A percentile compares a stretch with the other conserved stretches of the same genome.
Conservation (phyloP, 2,113 vertebrate genomes). For the Procapra przewalskii region DNA sequence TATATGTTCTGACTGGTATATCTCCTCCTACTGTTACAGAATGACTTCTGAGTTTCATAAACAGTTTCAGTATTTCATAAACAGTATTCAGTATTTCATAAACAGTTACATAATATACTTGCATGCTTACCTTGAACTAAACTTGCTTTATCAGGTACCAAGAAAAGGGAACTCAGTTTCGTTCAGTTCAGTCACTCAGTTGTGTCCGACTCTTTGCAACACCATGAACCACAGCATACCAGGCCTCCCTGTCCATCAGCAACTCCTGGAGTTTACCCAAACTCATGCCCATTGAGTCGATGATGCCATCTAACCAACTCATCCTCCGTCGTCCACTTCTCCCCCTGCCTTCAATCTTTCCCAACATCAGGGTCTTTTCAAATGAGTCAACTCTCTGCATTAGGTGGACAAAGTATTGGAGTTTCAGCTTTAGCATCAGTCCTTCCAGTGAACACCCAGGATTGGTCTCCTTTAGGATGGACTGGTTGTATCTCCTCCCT, state of each 20-base stretch:
- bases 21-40: not conserved
- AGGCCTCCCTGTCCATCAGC: not conserved
- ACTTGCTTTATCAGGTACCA: not conserved
- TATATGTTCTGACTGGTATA: not conserved
- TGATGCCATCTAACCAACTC: not conserved
- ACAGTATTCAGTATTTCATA: not conserved
- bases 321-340: not conserved
- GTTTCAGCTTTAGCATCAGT: not conserved
- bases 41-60: not conserved
- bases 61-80: not conserved
- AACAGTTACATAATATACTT: not conserved
- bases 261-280: not conserved
- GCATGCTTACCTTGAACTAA: not conserved
- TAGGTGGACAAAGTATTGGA: not conserved
- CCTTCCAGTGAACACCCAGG: not conserved
- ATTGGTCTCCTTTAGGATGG: not conserved
- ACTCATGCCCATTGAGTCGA: not conserved
- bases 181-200: not conserved
- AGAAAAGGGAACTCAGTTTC: not conserved
- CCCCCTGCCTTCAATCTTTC: not conserved
- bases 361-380: not conserved
- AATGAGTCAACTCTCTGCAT: not conserved
- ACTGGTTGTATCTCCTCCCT: not conserved
- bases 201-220: fast-evolving
- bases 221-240: not conserved